These are phyloP conservation scores for Coreius guichenoti DNA, from an alignment of 2,797 vertebrate genomes.

Conservation along the genomic window DNA sequence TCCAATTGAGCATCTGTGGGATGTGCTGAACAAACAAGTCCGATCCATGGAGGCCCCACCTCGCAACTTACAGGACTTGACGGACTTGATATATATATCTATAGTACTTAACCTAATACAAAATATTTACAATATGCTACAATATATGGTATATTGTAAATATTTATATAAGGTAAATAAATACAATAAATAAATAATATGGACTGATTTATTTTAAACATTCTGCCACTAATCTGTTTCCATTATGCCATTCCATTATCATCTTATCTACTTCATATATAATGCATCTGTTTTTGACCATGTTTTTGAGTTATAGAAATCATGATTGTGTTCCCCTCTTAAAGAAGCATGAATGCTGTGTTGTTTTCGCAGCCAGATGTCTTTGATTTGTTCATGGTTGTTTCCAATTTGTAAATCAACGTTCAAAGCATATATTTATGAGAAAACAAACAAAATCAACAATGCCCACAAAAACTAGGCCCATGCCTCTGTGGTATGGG, in stretches of 20 bases:
- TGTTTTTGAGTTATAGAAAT: slow-evolving; percentile 33
- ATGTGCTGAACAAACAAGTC: too few relatives aligned
- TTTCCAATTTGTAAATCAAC: slow-evolving; percentile 55
- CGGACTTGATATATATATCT: too few relatives aligned
- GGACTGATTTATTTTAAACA: not conserved
- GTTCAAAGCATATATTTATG: slow-evolving; percentile 57
- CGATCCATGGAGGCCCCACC: too few relatives aligned
- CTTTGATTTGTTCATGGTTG: slow-evolving; percentile 53
- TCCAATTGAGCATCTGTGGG: too few relatives aligned
- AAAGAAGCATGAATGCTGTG: slow-evolving; percentile 30
- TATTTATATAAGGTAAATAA: not conserved
- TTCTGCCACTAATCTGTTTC: not conserved
- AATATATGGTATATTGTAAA: not conserved
- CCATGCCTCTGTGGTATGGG: not conserved
- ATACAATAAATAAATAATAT: not conserved
- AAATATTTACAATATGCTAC: too few relatives aligned
- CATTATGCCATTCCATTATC: not conserved
- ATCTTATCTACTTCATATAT: not conserved
- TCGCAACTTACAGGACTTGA: too few relatives aligned
- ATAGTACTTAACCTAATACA: too few relatives aligned
- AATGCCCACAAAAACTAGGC: slow-evolving; percentile 7
- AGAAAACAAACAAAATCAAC: slow-evolving; percentile 55
- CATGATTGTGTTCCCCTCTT: slow-evolving; percentile 25
- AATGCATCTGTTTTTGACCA: slow-evolving; percentile 19
- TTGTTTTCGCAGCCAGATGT: slow-evolving; percentile 42